Evolutionary conservation across 2,797 vertebrate species (phyloP).

Genomic region (Acanthurus lineatus): DNA sequence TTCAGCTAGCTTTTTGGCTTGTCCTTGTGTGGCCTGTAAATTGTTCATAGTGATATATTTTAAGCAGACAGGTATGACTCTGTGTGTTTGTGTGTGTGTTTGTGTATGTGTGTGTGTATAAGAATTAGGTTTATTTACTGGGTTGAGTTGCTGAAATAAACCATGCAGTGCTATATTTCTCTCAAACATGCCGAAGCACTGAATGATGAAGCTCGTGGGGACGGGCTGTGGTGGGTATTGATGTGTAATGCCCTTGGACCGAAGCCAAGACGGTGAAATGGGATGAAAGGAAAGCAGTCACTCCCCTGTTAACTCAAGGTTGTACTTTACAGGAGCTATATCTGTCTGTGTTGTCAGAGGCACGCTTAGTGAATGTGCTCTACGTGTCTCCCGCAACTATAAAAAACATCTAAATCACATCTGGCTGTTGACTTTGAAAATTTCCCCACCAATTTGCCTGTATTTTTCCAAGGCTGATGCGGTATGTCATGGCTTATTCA

Average conservation of each 20-base stretch:
- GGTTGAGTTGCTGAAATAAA: slow-evolving; percentile 75
- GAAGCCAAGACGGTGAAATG: slow-evolving; percentile 71
- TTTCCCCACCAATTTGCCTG: slow-evolving; percentile 34
- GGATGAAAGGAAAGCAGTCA: slow-evolving; percentile 74
- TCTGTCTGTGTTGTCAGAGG: slow-evolving; percentile 62
- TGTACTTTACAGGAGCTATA: slow-evolving; percentile 74
- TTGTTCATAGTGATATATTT: slow-evolving; percentile 69
- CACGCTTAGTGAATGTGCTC: slow-evolving; percentile 52
- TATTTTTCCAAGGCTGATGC: slow-evolving; percentile 38
- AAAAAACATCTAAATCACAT: slow-evolving; percentile 67
- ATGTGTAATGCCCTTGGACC: slow-evolving; percentile 79
- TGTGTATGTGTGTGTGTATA: slow-evolving; percentile 30
- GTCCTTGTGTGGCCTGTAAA: slow-evolving; percentile 71
- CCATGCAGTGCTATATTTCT: slow-evolving; percentile 76
- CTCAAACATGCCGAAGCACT: slow-evolving; percentile 57
- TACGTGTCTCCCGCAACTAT: slow-evolving; percentile 31
- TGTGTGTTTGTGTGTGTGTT: slow-evolving; percentile 29
- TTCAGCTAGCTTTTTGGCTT: slow-evolving; percentile 56
- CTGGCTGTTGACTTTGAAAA: slow-evolving; percentile 64
- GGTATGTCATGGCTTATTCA: slow-evolving; percentile 44
- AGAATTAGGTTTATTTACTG: slow-evolving; percentile 79
- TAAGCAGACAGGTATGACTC: slow-evolving; percentile 57
- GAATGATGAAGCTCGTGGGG: slow-evolving; percentile 75
- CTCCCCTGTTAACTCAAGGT: slow-evolving; percentile 76
- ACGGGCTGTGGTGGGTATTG: slow-evolving; percentile 69